These are phyloP conservation scores for Aphidius colemani DNA, from an alignment of 2,888 invertebrate genomes.

Conservation along the genomic window DNA sequence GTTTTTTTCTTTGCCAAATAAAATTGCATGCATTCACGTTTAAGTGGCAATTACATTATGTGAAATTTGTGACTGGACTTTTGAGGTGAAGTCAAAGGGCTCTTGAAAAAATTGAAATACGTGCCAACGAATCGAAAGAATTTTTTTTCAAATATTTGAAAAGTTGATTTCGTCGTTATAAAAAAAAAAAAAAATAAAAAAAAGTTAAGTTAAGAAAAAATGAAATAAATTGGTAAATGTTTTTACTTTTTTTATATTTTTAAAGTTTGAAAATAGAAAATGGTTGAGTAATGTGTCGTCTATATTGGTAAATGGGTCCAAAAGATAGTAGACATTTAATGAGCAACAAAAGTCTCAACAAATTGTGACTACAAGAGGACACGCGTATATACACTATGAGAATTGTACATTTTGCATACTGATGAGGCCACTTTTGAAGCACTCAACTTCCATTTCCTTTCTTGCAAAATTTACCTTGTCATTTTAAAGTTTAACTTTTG, in stretches of 20 bases:
- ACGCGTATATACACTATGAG: conserved; percentile 41
- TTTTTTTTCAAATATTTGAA: not conserved
- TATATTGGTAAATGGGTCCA: conserved; percentile 14
- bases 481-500: conserved; percentile 42
- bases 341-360: conserved; percentile 24
- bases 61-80: too few relatives aligned
- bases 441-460: conserved; percentile 47
- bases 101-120: conserved; percentile 1
- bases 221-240: too few relatives aligned
- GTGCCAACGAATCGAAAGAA: conserved; percentile 27
- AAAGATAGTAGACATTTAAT: conserved; percentile 30
- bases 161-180: too few relatives aligned
- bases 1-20: too few relatives aligned
- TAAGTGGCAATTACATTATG: too few relatives aligned
- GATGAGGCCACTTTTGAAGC: conserved; percentile 50
- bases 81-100: conserved; percentile 1
- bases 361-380: conserved; percentile 43
- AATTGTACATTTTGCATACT: conserved; percentile 52
- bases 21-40: too few relatives aligned
- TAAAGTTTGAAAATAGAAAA: conserved; percentile 8
- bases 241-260: too few relatives aligned
- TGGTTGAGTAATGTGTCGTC: conserved; percentile 12
- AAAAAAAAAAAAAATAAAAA: too few relatives aligned
- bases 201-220: too few relatives aligned
- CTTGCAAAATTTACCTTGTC: conserved; percentile 43